Evolutionary conservation across 53 echinoderm and acorn worm genomes (phyloP).

Genomic region (Paracentrotus lividus): DNA sequence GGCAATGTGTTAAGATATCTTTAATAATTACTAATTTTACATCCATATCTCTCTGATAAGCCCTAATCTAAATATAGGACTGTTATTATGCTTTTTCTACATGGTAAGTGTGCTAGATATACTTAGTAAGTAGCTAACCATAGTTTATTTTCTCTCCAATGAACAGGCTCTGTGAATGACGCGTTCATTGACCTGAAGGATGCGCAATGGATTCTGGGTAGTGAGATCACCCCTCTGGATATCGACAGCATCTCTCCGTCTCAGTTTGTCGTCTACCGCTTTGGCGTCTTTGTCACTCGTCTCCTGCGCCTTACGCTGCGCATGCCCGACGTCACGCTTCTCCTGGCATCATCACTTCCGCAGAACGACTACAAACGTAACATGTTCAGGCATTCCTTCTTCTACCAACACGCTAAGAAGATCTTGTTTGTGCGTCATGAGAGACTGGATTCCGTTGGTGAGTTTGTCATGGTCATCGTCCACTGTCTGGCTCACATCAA

Average conservation of each 20-base stretch:
- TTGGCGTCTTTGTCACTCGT: conserved; percentile 95
- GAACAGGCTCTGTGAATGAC: conserved; percentile 88
- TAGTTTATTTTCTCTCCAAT: neutral
- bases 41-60: no score
- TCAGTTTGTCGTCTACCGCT: conserved; percentile 97
- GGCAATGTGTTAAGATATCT: no score
- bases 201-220: conserved; percentile 95
- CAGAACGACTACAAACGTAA: conserved; percentile 95
- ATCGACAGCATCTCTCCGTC: conserved; percentile 97
- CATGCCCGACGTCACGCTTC: conserved; percentile 95
- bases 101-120: no score
- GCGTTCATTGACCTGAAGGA: conserved; percentile 98
- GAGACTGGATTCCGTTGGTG: conserved; percentile 96
- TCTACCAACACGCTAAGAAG: conserved; percentile 96
- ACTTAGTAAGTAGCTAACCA: neutral
- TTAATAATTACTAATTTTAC: no score
- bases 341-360: conserved; percentile 89
- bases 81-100: no score
- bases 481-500: conserved; percentile 99
- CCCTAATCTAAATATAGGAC: no score
- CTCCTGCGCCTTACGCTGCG: conserved; percentile 82
- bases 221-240: conserved; percentile 88
- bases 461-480: conserved; percentile 95
- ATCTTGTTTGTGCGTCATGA: conserved; percentile 94
- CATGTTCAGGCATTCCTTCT: conserved; percentile 99